Conservation (phyloP, 2,888 invertebrate species). For the Archips xylosteana region DNA sequence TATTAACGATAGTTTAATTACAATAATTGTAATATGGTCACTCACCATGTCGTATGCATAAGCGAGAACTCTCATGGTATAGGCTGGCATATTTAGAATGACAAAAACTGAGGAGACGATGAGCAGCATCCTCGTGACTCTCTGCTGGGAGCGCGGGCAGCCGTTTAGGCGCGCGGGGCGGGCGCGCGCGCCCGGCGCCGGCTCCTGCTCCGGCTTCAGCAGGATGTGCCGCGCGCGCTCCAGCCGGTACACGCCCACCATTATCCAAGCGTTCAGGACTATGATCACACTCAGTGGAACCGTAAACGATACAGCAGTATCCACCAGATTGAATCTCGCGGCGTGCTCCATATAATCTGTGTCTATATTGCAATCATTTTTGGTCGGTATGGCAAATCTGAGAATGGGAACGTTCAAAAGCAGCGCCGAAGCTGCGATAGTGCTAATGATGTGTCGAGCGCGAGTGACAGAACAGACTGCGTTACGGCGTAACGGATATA, state of each 20-base stretch:
- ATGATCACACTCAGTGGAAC: conserved; percentile 90
- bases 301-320: conserved; percentile 90
- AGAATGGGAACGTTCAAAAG: conserved; percentile 87
- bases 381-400: conserved; percentile 71
- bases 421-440: conserved; percentile 81
- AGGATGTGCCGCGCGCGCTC: conserved; percentile 74
- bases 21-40: conserved; percentile 51
- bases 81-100: conserved; percentile 91
- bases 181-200: conserved; percentile 37
- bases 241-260: conserved; percentile 87
- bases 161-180: conserved; percentile 53
- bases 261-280: conserved; percentile 89
- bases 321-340: conserved; percentile 88
- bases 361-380: conserved; percentile 79
- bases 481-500: conserved; percentile 90
- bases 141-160: conserved; percentile 85
- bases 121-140: conserved; percentile 93
- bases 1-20: not conserved
- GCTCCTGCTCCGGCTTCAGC: conserved; percentile 51
- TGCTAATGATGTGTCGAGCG: conserved; percentile 87
- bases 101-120: conserved; percentile 93
- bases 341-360: conserved; percentile 83
- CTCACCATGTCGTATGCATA: conserved; percentile 85
- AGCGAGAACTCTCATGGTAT: conserved; percentile 88
- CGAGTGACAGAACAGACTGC: conserved; percentile 90